Conservation (phyloP, 2,113 vertebrate genomes). For the Psittacula cyanocephala region DNA sequence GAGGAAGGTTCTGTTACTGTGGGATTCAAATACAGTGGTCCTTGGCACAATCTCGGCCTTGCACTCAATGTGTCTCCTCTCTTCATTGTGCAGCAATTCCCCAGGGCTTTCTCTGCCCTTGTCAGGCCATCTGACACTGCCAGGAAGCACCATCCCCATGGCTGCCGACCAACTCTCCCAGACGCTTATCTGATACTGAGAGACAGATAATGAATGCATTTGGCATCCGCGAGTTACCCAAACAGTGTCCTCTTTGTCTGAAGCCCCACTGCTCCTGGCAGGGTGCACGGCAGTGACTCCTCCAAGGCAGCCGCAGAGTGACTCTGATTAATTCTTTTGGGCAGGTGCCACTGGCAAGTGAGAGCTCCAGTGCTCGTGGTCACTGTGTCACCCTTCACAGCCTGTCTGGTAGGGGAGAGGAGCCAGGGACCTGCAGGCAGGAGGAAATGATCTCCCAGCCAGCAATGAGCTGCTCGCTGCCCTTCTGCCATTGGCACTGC, state of each 20-base stretch:
- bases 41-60: not conserved
- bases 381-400: not conserved
- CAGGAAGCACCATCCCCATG: not conserved
- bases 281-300: not conserved
- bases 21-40: fast-evolving
- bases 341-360: not conserved
- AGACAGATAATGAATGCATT: not conserved
- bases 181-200: not conserved
- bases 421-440: not conserved
- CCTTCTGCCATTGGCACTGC: not conserved
- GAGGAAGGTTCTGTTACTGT: not conserved
- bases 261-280: not conserved
- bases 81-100: not conserved
- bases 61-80: not conserved
- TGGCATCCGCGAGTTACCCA: not conserved
- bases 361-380: not conserved
- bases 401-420: not conserved
- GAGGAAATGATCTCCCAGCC: not conserved
- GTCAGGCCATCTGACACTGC: not conserved
- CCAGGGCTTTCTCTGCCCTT: not conserved
- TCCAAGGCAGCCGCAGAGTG: not conserved
- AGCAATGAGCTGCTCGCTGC: not conserved
- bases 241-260: not conserved
- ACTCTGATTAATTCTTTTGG: conserved; percentile 16
- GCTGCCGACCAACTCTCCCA: not conserved